phyloP scores from a whole-genome alignment of 2,797 vertebrate genomes.

The Loriculus beryllinus region DNA sequence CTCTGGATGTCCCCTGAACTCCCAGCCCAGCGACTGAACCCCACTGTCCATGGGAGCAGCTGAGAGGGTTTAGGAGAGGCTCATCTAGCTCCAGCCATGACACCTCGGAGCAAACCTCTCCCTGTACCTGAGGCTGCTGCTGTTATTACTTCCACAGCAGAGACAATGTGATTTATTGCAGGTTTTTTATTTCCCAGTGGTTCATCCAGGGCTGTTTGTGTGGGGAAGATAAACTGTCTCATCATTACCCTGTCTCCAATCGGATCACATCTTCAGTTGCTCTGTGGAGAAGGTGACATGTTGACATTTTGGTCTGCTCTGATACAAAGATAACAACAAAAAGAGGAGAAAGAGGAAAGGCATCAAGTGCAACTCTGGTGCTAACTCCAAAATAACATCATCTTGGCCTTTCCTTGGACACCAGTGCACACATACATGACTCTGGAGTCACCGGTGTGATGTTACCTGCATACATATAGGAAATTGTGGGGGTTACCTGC shows the following conservation, averaged over 20 bases:
- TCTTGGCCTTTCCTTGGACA: not conserved
- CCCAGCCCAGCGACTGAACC: not conserved
- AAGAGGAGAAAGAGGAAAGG: not conserved
- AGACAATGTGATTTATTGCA: constrained; percentile 14
- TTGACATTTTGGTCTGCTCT: not conserved
- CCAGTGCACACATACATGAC: fast-evolving
- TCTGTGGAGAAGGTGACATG: fast-evolving
- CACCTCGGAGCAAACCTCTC: not conserved
- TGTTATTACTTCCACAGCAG: not conserved
- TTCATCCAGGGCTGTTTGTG: not conserved
- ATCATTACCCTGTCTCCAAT: constrained; percentile 23
- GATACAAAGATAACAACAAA: not conserved
- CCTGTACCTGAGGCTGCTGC: not conserved
- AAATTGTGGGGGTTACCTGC: not conserved
- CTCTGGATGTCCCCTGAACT: not conserved
- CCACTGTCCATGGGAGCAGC: fast-evolving
- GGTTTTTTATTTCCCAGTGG: constrained; percentile 28
- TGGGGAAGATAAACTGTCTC: not conserved
- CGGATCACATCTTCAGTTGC: not conserved
- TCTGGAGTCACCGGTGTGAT: not conserved
- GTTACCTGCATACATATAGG: fast-evolving
- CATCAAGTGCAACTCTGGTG: not conserved
- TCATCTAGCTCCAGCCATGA: fast-evolving
- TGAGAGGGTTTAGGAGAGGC: not conserved
- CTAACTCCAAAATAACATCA: not conserved